A percentile compares a stretch with the other conserved stretches of the same genome.
These are phyloP conservation scores for Steinernema carpocapsae DNA, from an alignment of 2,888 invertebrate species.

Conservation along the genomic window DNA sequence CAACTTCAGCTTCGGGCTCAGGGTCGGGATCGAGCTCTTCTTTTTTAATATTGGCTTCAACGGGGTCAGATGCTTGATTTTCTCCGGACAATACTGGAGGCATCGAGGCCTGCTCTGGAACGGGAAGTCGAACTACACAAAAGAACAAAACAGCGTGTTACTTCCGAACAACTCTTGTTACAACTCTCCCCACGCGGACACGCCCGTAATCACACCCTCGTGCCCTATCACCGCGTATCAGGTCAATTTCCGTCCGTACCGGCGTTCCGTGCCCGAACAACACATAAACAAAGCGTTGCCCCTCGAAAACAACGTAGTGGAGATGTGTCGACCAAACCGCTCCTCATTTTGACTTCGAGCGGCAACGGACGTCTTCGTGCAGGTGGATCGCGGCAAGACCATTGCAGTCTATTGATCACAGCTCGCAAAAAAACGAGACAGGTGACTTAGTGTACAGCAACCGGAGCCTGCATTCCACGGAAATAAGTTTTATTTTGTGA, in stretches of 20 bases:
- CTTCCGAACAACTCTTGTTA: background rate
- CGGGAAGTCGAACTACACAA: background rate
- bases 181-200: background rate
- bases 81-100: background rate
- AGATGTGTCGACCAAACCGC: background rate
- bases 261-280: background rate
- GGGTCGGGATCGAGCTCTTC: too few species aligned
- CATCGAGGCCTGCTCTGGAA: conserved; percentile 14
- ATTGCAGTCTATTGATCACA: conserved; percentile 10
- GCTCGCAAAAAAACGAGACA: background rate
- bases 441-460: background rate
- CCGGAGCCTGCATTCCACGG: background rate
- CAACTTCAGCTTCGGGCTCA: too few species aligned
- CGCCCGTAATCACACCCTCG: background rate
- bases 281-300: background rate
- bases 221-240: background rate
- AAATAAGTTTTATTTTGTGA: background rate
- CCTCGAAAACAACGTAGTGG: background rate
- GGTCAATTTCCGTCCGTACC: background rate
- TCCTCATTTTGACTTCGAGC: background rate
- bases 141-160: conserved; percentile 2
- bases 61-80: background rate
- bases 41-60: background rate
- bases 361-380: background rate
- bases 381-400: conserved; percentile 18